Evolutionary conservation across 1,140 invertebrate genomes (phyloP), one percentile per base, ranked within the genome.

Genomic region (Pantala flavescens): DNA sequence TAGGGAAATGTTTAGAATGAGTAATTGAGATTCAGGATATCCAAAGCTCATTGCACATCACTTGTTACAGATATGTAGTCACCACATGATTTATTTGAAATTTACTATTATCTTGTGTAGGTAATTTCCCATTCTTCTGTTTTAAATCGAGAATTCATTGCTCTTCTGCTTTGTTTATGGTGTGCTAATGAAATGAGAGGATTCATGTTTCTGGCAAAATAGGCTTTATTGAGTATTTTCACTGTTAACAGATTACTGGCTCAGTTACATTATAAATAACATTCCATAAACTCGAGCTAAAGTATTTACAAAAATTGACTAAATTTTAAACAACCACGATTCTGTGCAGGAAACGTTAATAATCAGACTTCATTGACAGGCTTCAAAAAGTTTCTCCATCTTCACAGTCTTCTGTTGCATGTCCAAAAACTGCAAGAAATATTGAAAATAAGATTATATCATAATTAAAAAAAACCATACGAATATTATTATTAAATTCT

Each of bases 311-410:
- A 63, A 36, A 63, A 63, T 63, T 63, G 49, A 63, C 49, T 63
- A 63, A 63, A 19, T 21, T 63, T 63, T 19, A 63, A 63, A 63
- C 49, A 63, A 63, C 49, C 49, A 63, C n/a, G 14, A 19, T 63
- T 63, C 49, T 21, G 14, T 63, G 28, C 28, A 36, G 28, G 14
- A 63, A 19, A 63, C 49, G 12, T 1, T 16, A 63, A 7, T 63
- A 7, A 19, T 63, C 49, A 63, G 49, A 63, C 49, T 63, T 63
- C 49, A 16, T 7, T 63, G 1, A 63, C n/a, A 19, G 14, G 70
- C 71, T 70, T 87, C 86, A 94, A 85, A 89, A 95, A 74, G 90
- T 93, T 85, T 93, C 90, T 79, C 89, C 89, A 82, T 92, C 91
- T 83, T 91, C 88, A 84, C 93, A 95, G 78, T 93, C 87, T 76